Percentiles rank a stretch among this genome's conserved stretches.
Evolutionary conservation across 2,113 vertebrate genomes (phyloP).

Genomic region (Crocuta crocuta): DNA sequence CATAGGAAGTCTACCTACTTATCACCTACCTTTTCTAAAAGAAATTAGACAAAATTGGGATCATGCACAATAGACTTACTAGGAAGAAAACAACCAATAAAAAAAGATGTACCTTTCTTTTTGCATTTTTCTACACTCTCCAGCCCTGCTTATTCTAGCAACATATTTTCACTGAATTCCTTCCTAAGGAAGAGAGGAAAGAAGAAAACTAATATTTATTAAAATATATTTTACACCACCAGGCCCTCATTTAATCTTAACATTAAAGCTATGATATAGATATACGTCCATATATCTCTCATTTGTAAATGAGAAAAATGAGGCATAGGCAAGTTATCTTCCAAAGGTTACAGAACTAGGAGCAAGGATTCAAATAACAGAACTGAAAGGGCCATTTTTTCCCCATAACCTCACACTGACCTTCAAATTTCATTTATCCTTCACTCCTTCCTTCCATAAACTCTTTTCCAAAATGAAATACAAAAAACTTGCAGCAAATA

Average conservation of each 20-base stretch:
- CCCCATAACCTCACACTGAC: constrained; percentile 12
- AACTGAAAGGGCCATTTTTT: constrained; percentile 10
- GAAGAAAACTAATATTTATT: constrained; percentile 45
- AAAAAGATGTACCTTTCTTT: constrained; percentile 29
- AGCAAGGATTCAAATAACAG: not conserved
- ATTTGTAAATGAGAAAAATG: constrained; percentile 42
- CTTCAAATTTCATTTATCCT: constrained; percentile 55
- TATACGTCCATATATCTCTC: not conserved
- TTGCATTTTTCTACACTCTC: constrained; percentile 30
- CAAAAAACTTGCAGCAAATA: constrained; percentile 52
- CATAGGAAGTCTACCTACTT: not conserved
- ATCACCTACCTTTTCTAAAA: not conserved
- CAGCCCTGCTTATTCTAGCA: constrained; percentile 52
- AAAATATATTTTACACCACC: constrained; percentile 36
- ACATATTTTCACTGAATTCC: constrained; percentile 59
- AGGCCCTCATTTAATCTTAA: constrained; percentile 37
- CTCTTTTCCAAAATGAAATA: constrained; percentile 54
- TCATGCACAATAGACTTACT: constrained; percentile 4
- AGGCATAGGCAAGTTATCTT: constrained; percentile 12
- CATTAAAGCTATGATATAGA: constrained; percentile 27
- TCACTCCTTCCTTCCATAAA: constrained; percentile 44
- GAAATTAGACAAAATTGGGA: not conserved
- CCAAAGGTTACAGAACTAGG: constrained; percentile 38
- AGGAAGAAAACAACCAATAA: constrained; percentile 18
- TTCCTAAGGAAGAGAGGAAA: constrained; percentile 52